Evolutionary conservation across 2,113 vertebrate genomes (phyloP).

Genomic region (Psophia crepitans): DNA sequence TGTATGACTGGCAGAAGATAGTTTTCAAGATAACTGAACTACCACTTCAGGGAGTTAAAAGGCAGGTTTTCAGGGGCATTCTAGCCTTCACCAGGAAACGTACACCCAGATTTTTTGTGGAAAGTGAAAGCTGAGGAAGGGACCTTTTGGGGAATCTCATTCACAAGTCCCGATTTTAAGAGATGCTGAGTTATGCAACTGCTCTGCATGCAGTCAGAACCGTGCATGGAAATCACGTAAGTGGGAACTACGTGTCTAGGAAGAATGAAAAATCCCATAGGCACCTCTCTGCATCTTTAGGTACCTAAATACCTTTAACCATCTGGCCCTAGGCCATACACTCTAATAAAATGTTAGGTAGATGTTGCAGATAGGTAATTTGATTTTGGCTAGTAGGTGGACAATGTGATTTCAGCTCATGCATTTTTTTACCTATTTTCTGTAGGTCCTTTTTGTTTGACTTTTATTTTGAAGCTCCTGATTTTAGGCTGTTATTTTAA

Average conservation of each 20-base stretch:
- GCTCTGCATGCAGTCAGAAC: neutral
- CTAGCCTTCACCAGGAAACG: neutral
- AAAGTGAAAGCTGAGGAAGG: neutral
- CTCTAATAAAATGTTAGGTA: neutral
- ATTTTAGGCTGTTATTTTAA: constrained; percentile 66
- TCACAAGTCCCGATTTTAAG: neutral
- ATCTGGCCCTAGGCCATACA: neutral
- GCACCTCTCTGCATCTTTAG: neutral
- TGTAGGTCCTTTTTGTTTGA: neutral
- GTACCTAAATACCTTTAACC: neutral
- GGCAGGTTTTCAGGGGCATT: neutral
- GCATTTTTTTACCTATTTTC: neutral
- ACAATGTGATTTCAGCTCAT: neutral
- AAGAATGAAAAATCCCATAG: neutral
- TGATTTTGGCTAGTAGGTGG: neutral
- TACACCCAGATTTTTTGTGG: neutral
- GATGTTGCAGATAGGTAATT: neutral
- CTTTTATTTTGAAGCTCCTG: constrained; percentile 27
- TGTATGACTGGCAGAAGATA: neutral
- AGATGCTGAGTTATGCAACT: neutral
- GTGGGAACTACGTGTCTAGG: too few relatives aligned
- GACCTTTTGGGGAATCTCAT: neutral
- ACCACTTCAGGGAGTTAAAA: neutral
- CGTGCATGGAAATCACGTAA: neutral
- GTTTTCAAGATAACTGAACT: neutral